Evolutionary conservation across 2,888 invertebrate genomes (phyloP).

Genomic region (Gymnoscelis rufifasciata): DNA sequence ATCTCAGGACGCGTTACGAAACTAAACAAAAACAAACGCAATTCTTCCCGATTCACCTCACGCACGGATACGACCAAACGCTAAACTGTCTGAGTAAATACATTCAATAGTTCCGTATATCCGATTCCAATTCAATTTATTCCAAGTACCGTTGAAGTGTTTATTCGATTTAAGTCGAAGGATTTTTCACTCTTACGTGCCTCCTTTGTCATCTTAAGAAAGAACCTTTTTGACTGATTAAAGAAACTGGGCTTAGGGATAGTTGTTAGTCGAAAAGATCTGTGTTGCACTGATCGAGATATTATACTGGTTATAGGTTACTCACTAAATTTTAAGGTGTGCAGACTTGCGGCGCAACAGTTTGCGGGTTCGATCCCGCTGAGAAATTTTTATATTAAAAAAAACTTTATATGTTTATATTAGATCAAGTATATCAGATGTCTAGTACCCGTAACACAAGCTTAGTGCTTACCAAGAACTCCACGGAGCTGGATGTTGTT

Average conservation of each 20-base stretch:
- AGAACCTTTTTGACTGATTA: conserved; percentile 29
- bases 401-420: too few species aligned
- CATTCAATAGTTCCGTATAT: conserved; percentile 39
- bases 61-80: conserved; percentile 16
- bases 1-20: neutral
- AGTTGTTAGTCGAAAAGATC: too few species aligned
- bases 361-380: too few species aligned
- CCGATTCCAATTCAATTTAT: conserved; percentile 54
- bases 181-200: conserved; percentile 35
- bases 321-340: too few species aligned
- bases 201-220: conserved; percentile 18
- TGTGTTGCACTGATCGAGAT: too few species aligned
- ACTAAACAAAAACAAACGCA: neutral
- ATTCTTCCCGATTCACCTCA: conserved; percentile 8
- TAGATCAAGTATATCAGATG: too few species aligned
- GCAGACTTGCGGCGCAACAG: too few species aligned
- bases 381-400: too few species aligned
- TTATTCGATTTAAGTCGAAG: conserved; percentile 37
- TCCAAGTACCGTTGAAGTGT: conserved; percentile 46
- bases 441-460: too few species aligned
- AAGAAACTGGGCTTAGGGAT: conserved; percentile 8
- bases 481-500: too few species aligned
- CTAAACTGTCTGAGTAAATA: conserved; percentile 18
- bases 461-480: too few species aligned
- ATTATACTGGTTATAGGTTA: too few species aligned